Evolutionary conservation across 2,888 invertebrate genomes (phyloP), one percentile per base, ranked within the genome.

Genomic region (Mycogona germanica): DNA sequence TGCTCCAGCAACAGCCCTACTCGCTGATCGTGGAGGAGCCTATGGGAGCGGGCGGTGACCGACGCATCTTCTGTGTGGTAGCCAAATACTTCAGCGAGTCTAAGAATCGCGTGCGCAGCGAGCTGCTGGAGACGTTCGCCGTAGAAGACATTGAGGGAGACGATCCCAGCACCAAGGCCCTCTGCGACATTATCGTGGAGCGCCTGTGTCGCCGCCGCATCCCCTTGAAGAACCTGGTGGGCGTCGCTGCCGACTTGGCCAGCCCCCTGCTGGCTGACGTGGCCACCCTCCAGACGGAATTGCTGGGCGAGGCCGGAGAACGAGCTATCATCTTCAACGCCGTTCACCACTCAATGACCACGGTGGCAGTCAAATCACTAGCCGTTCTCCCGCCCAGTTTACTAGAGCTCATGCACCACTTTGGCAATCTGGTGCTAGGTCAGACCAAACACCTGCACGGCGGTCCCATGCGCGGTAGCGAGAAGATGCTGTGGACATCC

Each of bases 11-110:
- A 35, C 46, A 35, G 28, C n/a, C 21, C 17, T 53, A 47, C 28
- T 53, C 53, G 14, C 17, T 53, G 23, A 30, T 47, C 6, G 37
- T 53, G 14, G 53, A 53, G 19, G 53, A 53, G 26, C 25, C 37
- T 5, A 37, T 25, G 19, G 37, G 21, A 2, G 30, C 21, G 1
- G 26, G 29, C 2, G 26, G 37, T n/a, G 46, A 23, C 28, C n/a
- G 47, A 30, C 32, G 47, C 7, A 40, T 47, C 25, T 32, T 47
- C 38, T 47, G 38, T 7, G 14, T 53, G n/a, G 29, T 53, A n/a
- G 53, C 26, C 14, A 25, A 40, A 7, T 53, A 53, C 38, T 53
- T 53, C 28, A 53, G 47, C 29, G 37, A 46, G 2, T 25, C 40
- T 5, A 30, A 21, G 9, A 53, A 48, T 25, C 32, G 38, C 35